Base-by-base conservation (phyloP, 2,888 invertebrate genomes). In the Hesperia comma region DNA sequence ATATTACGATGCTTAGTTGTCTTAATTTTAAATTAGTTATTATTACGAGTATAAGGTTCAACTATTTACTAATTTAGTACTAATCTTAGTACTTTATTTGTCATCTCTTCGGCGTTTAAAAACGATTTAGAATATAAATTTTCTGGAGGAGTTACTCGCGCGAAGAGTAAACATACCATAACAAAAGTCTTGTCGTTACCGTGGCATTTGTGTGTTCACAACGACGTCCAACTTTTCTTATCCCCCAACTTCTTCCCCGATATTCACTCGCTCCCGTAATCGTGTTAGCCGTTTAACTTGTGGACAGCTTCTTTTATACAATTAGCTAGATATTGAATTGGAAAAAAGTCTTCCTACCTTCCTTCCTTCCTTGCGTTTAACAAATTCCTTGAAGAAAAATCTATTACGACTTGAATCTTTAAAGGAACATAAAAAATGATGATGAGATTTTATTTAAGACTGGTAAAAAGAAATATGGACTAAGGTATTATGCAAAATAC, bases 221-320 rank as follows among this genome's bases (percentile, higher is more conserved):
- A 26, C 64, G 68, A 67, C 71, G 71, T 69, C 74, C 68, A 80
- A 82, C 75, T 79, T 80, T 78, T 73, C 77, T 74, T 76, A 75
- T 74, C 71, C 72, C 70, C 67, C 69, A 76, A 79, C 75, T 79
- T 79, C 71, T 74, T 79, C 74, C 78, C 76, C 79, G 78, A 84
- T 87, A 87, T 88, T 88, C 88, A 87, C 85, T 88, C 79, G 77
- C 75, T 76, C 77, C 75, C 74, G 83, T 86, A 89, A 90, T 85
- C 82, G 82, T 80, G 82, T 88, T 88, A 86, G 79, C 81, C 79
- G 82, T 86, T 86, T 84, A 87, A 84, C 86, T 86, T 83, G 84
- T 82, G 84, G 85, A 88, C 86, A 86, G 84, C 81, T 83, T 81
- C 82, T 81, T 82, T 87, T 83, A 85, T 82, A 84, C 84, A 86